Conservation (phyloP, 2,797 vertebrate genomes). For the Margarornis squamiger region DNA sequence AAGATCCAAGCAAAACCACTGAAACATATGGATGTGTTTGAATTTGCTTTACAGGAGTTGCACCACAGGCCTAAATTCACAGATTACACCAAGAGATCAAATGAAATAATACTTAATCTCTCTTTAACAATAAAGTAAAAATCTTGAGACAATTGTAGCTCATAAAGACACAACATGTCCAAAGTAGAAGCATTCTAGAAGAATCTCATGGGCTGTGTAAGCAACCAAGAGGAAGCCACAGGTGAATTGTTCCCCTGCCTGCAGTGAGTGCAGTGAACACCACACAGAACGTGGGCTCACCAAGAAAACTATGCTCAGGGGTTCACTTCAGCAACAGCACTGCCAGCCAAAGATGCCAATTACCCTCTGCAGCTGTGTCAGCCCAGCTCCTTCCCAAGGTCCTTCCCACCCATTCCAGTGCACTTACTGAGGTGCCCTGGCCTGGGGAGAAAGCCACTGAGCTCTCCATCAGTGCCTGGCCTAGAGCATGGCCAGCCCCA, state of each 20-base stretch:
- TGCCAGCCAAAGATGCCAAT: neutral
- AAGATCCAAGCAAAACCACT: neutral
- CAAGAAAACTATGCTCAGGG: neutral
- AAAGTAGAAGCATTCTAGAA: neutral
- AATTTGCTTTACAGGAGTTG: neutral
- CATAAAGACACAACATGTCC: neutral
- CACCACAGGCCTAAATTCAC: rapidly evolving
- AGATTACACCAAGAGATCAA: neutral
- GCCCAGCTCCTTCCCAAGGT: neutral
- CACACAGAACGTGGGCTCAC: neutral
- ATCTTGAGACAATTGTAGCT: neutral
- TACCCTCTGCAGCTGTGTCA: neutral
- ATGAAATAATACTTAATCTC: neutral
- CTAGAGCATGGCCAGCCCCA: neutral
- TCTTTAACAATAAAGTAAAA: neutral
- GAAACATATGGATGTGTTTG: rapidly evolving
- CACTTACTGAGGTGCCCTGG: neutral
- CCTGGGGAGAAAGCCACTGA: neutral
- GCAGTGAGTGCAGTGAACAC: neutral
- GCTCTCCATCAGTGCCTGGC: neutral
- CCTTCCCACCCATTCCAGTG: neutral
- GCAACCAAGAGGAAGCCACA: neutral
- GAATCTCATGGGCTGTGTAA: neutral
- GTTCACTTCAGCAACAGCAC: neutral
- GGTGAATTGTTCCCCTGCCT: neutral